Base-by-base conservation (phyloP, 2,888 invertebrate genomes). In the Conistra vaccinii region DNA sequence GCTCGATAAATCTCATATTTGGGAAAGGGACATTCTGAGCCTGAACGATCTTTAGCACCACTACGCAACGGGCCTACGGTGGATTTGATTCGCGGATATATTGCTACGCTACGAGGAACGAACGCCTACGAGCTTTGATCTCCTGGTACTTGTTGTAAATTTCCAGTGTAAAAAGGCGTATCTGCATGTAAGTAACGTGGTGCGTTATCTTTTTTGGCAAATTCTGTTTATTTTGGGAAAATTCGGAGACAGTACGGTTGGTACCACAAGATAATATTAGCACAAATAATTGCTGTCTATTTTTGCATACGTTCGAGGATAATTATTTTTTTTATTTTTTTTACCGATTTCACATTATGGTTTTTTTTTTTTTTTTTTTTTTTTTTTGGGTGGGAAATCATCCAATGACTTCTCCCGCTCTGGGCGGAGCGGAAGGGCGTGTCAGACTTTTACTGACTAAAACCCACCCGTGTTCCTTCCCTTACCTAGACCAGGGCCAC, bases 141-240 rank as follows among this genome's bases (percentile, higher is more conserved):
- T 76, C 88, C 87, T 85, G 69, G 88, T 88, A 85, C 76, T 78
- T 82, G 78, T 84, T 84, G 82, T 77, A 86, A 85, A 76, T 84
- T 84, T 73, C 57, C 76, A 69, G 65, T 76, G 81, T 82, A 84
- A 84, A 78, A 78, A 79, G 81, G 58, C 80, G 80, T 80, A 79
- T 75, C 80, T 79, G 78, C 79, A 61, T 66, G 62, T 51, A 58
- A 58, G 58, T 17, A 14, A 58, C 20, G 39, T 58, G 20, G 29
- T 69, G 23, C 4, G 29, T 23, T 23, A n/a, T 17, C 23, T n/a
- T n/a, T n/a, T n/a, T n/a, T n/a, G n/a, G n/a, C n/a, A n/a, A n/a
- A 17, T 57, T 45, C 45, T 69, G 32, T 10, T 17, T 69, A 42
- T 58, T 72, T 45, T 58, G 26, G 6, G 29, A 17, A 23, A 26